phyloP scores from a whole-genome alignment of 1,140 invertebrate species.

The Idris sp. region DNA sequence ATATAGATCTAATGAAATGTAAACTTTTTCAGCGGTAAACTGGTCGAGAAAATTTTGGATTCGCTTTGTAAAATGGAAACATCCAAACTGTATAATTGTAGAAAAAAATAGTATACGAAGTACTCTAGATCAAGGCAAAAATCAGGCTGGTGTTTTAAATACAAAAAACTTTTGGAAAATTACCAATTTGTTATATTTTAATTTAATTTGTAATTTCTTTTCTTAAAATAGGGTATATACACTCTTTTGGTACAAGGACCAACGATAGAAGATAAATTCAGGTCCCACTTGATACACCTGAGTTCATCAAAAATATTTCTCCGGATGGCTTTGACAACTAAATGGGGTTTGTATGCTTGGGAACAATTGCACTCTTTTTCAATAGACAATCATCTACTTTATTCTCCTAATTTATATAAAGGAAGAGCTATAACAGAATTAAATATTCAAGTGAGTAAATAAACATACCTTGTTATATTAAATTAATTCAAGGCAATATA shows the following conservation, averaged over 20 bases:
- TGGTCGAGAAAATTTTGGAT: conserved; percentile 70
- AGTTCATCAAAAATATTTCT: conserved; percentile 70
- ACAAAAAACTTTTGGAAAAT: no score
- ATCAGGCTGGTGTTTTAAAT: conserved; percentile 72
- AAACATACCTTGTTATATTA: background rate
- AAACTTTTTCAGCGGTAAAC: conserved; percentile 66
- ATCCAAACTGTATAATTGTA: conserved; percentile 70
- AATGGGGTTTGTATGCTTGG: conserved; percentile 78
- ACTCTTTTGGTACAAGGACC: conserved; percentile 71
- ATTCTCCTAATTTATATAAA: conserved; percentile 81
- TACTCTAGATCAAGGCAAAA: conserved; percentile 73
- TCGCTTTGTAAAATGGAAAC: conserved; percentile 72
- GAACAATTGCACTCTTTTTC: conserved; percentile 79
- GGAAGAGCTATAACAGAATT: conserved; percentile 83
- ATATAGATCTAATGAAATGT: no score
- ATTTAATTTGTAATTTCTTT: background rate
- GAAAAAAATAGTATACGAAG: conserved; percentile 69
- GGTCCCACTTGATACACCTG: conserved; percentile 66
- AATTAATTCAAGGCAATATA: no score
- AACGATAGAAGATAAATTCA: conserved; percentile 64
- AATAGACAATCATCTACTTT: conserved; percentile 84
- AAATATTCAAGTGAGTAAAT: conserved; percentile 83
- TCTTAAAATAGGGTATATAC: conserved; percentile 69
- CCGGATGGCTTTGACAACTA: conserved; percentile 71
- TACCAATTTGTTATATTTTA: background rate